These are phyloP conservation scores for Amblyornis subalaris DNA, from an alignment of 2,113 vertebrate species.

Conservation along the genomic window DNA sequence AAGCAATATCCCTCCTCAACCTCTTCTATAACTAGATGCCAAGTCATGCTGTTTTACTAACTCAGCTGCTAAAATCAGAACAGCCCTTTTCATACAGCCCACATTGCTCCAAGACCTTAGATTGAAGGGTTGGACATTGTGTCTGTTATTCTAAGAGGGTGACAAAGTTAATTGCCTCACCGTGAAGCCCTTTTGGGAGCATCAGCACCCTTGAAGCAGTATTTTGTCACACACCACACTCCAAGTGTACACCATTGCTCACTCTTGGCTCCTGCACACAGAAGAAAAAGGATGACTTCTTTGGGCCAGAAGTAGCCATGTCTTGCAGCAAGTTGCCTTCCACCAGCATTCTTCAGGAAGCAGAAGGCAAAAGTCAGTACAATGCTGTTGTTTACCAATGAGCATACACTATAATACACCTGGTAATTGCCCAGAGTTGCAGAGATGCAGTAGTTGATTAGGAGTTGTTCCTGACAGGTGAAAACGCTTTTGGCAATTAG, in stretches of 20 bases:
- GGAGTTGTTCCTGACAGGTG: neutral
- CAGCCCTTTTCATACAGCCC: neutral
- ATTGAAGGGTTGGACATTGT: neutral
- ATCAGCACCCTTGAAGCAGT: neutral
- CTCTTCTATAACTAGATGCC: neutral
- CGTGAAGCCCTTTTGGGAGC: neutral
- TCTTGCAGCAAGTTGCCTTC: neutral
- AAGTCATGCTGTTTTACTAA: constrained; percentile 43
- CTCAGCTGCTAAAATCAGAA: neutral
- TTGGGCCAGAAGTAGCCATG: neutral
- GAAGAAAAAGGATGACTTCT: neutral
- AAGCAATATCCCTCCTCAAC: neutral
- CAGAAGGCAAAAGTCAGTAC: neutral
- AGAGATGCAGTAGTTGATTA: neutral
- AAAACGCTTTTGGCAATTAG: neutral
- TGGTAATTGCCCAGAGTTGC: neutral
- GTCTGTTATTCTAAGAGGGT: neutral
- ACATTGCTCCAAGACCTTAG: neutral
- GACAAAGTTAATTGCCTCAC: neutral
- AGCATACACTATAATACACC: neutral
- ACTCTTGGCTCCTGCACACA: neutral
- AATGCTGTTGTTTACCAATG: neutral
- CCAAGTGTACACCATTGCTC: neutral
- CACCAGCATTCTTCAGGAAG: neutral
- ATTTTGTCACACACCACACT: neutral